A percentile compares a stretch with the other conserved stretches of the same genome.
These are phyloP conservation scores for Crotophaga sulcirostris DNA, from an alignment of 2,113 vertebrate species.

Conservation along the genomic window DNA sequence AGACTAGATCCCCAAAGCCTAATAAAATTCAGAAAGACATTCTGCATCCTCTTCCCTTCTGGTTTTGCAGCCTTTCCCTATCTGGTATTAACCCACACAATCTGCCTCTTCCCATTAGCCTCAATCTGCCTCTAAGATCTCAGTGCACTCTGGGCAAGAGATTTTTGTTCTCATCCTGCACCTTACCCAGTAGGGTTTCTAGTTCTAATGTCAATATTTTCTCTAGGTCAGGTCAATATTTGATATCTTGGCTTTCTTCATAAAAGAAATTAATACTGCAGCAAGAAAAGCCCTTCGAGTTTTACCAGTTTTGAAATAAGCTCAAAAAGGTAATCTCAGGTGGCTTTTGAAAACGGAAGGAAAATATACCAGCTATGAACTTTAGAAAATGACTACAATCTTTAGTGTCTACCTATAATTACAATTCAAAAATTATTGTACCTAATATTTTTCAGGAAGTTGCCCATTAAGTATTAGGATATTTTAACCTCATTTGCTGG, in stretches of 20 bases:
- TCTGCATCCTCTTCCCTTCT: not conserved
- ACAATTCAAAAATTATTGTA: not conserved
- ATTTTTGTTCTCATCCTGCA: not conserved
- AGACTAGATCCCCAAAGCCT: not conserved
- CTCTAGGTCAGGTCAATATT: slow-evolving; percentile 35
- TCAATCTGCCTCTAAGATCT: not conserved
- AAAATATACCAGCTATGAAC: not conserved
- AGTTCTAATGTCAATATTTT: slow-evolving; percentile 33
- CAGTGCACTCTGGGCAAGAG: not conserved
- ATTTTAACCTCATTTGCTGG: not conserved
- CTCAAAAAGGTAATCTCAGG: not conserved
- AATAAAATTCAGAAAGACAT: not conserved
- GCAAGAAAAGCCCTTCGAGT: not conserved
- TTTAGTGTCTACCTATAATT: not conserved
- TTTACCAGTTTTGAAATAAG: not conserved
- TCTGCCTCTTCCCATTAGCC: not conserved
- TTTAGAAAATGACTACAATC: not conserved
- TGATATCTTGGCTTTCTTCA: not conserved
- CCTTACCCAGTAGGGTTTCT: not conserved
- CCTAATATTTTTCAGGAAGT: not conserved
- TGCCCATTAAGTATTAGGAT: not conserved
- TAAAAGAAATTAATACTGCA: slow-evolving; percentile 2
- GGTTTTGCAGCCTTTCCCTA: not conserved
- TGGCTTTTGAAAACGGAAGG: not conserved
- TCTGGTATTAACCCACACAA: slow-evolving; percentile 12